These are phyloP conservation scores for Equus przewalskii DNA, from an alignment of 2,113 vertebrate genomes.

Conservation along the genomic window DNA sequence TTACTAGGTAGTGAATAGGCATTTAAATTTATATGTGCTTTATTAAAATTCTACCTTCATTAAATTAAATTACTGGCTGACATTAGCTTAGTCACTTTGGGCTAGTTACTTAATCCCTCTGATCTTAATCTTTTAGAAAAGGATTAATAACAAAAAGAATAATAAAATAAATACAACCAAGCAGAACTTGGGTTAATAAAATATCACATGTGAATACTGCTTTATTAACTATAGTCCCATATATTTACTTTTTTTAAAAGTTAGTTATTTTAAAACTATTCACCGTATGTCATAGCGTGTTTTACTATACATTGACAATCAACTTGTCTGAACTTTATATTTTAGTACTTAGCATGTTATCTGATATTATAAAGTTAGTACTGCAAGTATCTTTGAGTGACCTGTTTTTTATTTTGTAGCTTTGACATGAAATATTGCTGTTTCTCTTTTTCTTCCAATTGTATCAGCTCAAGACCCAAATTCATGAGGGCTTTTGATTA, in stretches of 20 bases:
- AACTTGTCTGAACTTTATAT: background rate
- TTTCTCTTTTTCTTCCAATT: background rate
- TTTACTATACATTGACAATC: background rate
- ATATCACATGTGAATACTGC: background rate
- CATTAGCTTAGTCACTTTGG: background rate
- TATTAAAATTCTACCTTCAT: background rate
- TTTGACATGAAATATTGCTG: background rate
- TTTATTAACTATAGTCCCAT: background rate
- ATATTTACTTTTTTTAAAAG: background rate
- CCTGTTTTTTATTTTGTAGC: background rate
- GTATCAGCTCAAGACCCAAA: rapidly evolving
- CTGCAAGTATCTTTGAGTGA: background rate
- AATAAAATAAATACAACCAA: background rate
- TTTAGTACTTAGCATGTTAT: background rate
- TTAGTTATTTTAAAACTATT: background rate
- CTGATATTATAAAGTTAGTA: background rate
- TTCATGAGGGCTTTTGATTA: background rate
- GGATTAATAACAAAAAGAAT: background rate
- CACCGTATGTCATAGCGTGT: background rate
- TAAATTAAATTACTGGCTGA: background rate
- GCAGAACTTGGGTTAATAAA: background rate
- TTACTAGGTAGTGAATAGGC: background rate
- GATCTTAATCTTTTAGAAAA: background rate
- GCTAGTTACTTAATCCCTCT: background rate
- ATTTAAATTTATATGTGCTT: background rate